Conservation (phyloP, 2,797 vertebrate genomes). For the Pseudomugil gertrudae region DNA sequence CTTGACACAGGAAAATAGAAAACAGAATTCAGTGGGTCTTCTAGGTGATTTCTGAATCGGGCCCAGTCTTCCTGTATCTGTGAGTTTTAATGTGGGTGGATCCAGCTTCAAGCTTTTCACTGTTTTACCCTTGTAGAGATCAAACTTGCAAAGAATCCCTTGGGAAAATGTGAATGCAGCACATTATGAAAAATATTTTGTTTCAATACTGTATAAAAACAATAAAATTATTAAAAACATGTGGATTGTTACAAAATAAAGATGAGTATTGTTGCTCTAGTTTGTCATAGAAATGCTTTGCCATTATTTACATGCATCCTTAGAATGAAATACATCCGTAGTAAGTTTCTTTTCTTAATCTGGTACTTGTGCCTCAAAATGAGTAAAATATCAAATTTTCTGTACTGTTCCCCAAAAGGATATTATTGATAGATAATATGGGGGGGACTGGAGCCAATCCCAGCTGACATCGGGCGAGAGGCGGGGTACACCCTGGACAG, state of each 20-base stretch:
- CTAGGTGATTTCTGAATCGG: constrained; percentile 91
- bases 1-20: constrained; percentile 69
- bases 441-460: too few species aligned
- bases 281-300: constrained; percentile 37
- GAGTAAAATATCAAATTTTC: too few species aligned
- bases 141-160: constrained; percentile 92
- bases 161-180: constrained; percentile 97
- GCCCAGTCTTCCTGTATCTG: constrained; percentile 83
- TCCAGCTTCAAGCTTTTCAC: constrained; percentile 93
- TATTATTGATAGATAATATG: too few species aligned
- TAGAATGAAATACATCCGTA: not conserved
- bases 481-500: too few species aligned
- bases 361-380: too few species aligned
- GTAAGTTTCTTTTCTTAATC: not conserved
- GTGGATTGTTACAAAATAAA: constrained; percentile 86
- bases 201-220: constrained; percentile 95
- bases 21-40: constrained; percentile 88
- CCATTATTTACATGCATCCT: constrained; percentile 3
- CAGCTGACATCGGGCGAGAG: too few species aligned
- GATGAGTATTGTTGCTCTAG: constrained; percentile 64
- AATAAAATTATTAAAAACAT: constrained; percentile 86
- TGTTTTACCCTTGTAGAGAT: constrained; percentile 94
- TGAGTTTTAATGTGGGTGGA: constrained; percentile 90
- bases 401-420: too few species aligned
- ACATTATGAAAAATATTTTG: constrained; percentile 74